Evolutionary conservation across 2,888 invertebrate species (phyloP), one percentile per base, ranked within the genome.

Genomic region (Oasisia sp.): DNA sequence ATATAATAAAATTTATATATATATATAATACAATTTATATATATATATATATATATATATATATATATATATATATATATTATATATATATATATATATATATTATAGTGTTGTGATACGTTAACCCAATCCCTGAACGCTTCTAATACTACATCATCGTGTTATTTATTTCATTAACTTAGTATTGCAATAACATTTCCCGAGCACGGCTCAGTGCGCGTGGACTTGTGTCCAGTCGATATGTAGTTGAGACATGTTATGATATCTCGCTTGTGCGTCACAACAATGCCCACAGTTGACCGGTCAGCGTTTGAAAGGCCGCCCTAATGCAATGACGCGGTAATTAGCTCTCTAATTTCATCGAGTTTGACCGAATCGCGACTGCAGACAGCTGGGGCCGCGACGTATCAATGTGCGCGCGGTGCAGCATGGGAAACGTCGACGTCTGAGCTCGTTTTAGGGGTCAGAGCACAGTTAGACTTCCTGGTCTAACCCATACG

Each of bases 261-360:
- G 74, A 74, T 74, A 74, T 19, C 27, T 74, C 0, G 74, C 74
- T 19, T 27, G n/a, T 19, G n/a, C 7, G n/a, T 19, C 74, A 74
- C 74, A 74, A 74, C 74, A 74, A 74, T 4, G 74, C 27, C 2
- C 19, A 74, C 74, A 19, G 74, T 74, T 74, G 74, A 74, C 74
- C 74, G 74, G 74, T 27, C 19, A 74, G n/a, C 27, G 74, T 74
- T 74, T 74, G 74, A 74, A 74, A 74, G 74, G 74, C 0, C 74
- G 27, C 74, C 7, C 74, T 74, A 74, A 74, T 74, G n/a, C 74
- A 74, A 74, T 74, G 74, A 74, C 7, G 19, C 74, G 74, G 74
- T 74, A 27, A 74, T 74, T 27, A 74, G 74, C n/a, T 74, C 74
- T 74, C 74, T 74, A 74, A 74, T 74, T 74, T 74, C 74, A 74